These are phyloP conservation scores for Beris chalybata DNA, from an alignment of 2,888 invertebrate genomes.

Conservation along the genomic window DNA sequence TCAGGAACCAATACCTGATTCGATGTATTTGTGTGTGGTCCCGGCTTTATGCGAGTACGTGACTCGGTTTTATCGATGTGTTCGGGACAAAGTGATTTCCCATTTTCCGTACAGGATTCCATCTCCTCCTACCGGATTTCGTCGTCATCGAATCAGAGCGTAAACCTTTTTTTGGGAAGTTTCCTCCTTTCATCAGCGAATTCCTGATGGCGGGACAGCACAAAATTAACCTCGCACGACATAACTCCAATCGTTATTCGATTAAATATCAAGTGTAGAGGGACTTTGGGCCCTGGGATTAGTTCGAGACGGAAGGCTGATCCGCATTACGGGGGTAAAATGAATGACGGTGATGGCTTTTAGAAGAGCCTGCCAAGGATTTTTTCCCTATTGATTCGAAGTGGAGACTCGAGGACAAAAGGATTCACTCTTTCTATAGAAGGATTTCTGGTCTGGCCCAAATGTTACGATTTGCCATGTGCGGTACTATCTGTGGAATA, in stretches of 20 bases:
- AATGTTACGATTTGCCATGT: slow-evolving; percentile 36
- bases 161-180: slow-evolving; percentile 8
- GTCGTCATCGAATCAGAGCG: slow-evolving; percentile 10
- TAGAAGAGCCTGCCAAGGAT: slow-evolving; percentile 8
- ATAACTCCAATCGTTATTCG: slow-evolving; percentile 50
- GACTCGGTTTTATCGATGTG: slow-evolving; percentile 19
- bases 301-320: slow-evolving; percentile 34
- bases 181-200: slow-evolving; percentile 22
- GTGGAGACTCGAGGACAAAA: slow-evolving; percentile 38
- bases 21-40: slow-evolving; percentile 12
- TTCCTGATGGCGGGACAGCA: slow-evolving; percentile 35
- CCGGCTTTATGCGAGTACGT: slow-evolving; percentile 33
- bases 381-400: slow-evolving; percentile 32
- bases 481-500: not conserved
- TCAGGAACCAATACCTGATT: slow-evolving; percentile 16
- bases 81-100: slow-evolving; percentile 36
- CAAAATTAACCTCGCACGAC: slow-evolving; percentile 44
- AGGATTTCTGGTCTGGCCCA: slow-evolving; percentile 24
- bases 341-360: slow-evolving; percentile 35
- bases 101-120: slow-evolving; percentile 14
- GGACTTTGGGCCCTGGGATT: slow-evolving; percentile 33
- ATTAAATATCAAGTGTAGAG: slow-evolving; percentile 51
- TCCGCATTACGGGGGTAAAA: slow-evolving; percentile 43
- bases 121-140: not conserved
- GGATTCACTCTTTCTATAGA: slow-evolving; percentile 7